These are phyloP conservation scores for Yasuhikotakia modesta DNA, from an alignment of 2,797 vertebrate genomes.

Conservation along the genomic window DNA sequence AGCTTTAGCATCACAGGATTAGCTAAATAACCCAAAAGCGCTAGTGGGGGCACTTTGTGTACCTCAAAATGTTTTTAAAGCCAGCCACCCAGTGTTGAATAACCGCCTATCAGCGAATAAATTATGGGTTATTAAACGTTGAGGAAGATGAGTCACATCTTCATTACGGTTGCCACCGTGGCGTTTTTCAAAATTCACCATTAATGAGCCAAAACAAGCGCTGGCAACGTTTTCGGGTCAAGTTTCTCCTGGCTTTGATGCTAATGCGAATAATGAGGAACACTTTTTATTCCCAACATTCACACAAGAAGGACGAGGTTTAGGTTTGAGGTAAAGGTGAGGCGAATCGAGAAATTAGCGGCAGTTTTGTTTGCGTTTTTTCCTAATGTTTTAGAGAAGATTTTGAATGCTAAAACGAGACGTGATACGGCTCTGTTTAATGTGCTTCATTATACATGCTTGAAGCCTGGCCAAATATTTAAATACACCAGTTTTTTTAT, in stretches of 20 bases:
- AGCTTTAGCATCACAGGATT: conserved; percentile 17
- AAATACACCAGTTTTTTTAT: neutral
- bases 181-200: conserved; percentile 44
- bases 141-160: conserved; percentile 17
- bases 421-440: conserved; percentile 9
- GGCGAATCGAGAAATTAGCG: conserved; percentile 15
- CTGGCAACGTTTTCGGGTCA: conserved; percentile 74
- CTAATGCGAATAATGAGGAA: conserved; percentile 67
- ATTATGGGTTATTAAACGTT: conserved; percentile 17
- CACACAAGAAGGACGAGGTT: conserved; percentile 25
- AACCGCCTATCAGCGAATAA: conserved; percentile 3
- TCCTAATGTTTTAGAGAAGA: conserved; percentile 30
- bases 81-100: neutral
- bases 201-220: conserved; percentile 66
- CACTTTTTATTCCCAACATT: conserved; percentile 44
- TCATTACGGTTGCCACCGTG: conserved; percentile 17
- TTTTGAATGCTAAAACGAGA: conserved; percentile 17
- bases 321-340: conserved; percentile 39
- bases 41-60: neutral
- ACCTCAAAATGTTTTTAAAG: neutral
- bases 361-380: conserved; percentile 3
- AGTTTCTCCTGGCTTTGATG: conserved; percentile 71
- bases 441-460: conserved; percentile 23
- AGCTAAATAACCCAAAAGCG: conserved; percentile 19
- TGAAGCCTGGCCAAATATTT: conserved; percentile 19